These are phyloP conservation scores for Tychaedon coryphoeus DNA, from an alignment of 2,113 vertebrate genomes.

Conservation along the genomic window DNA sequence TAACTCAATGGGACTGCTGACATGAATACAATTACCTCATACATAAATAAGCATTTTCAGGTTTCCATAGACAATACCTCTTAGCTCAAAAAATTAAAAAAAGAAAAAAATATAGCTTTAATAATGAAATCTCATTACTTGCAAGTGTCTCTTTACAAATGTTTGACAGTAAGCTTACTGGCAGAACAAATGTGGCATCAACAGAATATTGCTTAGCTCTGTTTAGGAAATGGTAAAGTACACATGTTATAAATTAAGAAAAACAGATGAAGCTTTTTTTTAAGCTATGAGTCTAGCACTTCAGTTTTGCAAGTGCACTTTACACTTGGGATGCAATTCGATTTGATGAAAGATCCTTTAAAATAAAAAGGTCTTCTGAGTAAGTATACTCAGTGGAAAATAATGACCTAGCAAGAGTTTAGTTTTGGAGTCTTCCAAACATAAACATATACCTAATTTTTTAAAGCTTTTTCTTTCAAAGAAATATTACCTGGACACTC, in stretches of 20 bases:
- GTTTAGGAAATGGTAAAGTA: neutral
- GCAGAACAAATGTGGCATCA: neutral
- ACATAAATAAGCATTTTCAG: neutral
- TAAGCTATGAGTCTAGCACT: neutral
- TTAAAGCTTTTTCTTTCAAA: neutral
- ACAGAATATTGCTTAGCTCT: neutral
- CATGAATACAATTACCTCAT: slow-evolving; percentile 31
- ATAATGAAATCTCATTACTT: slow-evolving; percentile 38
- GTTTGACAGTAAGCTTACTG: neutral
- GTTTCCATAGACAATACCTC: neutral
- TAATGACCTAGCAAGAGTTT: neutral
- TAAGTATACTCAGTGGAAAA: neutral
- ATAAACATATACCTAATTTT: neutral
- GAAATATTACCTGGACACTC: neutral
- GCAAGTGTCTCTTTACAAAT: neutral
- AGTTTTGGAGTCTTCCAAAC: neutral
- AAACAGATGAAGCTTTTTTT: neutral
- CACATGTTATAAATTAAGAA: neutral
- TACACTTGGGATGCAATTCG: neutral
- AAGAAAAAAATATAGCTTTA: neutral
- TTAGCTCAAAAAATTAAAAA: neutral
- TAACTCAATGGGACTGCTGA: slow-evolving; percentile 10
- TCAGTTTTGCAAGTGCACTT: neutral
- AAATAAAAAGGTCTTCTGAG: neutral
- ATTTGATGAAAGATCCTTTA: neutral